These are phyloP conservation scores for Emydocephalus ijimae DNA, from an alignment of 2,113 vertebrate species.

Conservation along the genomic window DNA sequence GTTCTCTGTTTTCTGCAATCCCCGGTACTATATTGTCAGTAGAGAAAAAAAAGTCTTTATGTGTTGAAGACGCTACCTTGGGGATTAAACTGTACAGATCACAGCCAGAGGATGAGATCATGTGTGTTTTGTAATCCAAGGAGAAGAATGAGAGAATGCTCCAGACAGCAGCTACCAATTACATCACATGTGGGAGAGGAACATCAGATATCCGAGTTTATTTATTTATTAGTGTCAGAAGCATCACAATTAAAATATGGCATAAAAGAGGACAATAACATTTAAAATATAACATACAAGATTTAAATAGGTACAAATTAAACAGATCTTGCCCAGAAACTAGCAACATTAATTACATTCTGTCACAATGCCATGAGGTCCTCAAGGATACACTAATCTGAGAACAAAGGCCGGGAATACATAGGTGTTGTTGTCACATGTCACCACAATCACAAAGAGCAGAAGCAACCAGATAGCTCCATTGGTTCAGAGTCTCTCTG, in stretches of 20 bases:
- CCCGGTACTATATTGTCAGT: neutral
- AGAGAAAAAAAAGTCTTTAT: neutral
- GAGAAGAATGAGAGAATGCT: neutral
- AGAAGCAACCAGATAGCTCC: neutral
- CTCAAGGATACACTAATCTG: neutral
- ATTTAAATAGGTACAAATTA: neutral
- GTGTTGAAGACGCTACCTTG: neutral
- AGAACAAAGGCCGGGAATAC: neutral
- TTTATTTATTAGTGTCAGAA: neutral
- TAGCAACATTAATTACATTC: neutral
- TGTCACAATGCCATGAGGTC: too few species aligned
- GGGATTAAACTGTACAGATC: neutral
- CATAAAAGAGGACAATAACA: neutral
- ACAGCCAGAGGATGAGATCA: neutral
- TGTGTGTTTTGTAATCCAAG: neutral
- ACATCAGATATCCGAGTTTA: neutral
- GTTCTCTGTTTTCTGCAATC: neutral
- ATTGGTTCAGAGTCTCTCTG: neutral
- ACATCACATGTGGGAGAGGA: neutral
- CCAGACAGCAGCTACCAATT: neutral
- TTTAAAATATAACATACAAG: neutral
- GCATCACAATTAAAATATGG: neutral
- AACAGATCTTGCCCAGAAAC: neutral
- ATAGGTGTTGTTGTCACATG: neutral
- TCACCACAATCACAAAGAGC: neutral